Percentiles rank a stretch among this genome's conserved stretches.
Evolutionary conservation across 1,140 invertebrate species (phyloP).

Genomic region (Neodiprion fabricii): DNA sequence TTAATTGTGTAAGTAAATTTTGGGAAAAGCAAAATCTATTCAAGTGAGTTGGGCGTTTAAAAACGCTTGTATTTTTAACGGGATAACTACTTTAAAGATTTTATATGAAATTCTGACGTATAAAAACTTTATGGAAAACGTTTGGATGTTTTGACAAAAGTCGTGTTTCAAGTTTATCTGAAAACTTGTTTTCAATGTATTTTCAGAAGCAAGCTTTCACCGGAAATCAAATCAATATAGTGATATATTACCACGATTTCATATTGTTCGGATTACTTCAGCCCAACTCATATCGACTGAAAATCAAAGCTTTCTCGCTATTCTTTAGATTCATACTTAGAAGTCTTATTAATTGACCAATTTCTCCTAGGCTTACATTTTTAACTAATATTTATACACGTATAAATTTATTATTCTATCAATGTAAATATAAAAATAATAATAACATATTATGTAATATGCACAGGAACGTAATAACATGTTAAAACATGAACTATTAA

Average conservation of each 20-base stretch:
- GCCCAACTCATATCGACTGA: not conserved
- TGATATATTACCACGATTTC: not conserved
- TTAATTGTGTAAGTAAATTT: too few species aligned
- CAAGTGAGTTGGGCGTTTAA: too few species aligned
- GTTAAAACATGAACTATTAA: slow-evolving; percentile 21
- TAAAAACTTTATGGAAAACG: too few species aligned
- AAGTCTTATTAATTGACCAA: slow-evolving; percentile 40
- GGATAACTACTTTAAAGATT: too few species aligned
- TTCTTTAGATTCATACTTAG: not conserved
- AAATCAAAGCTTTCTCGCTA: not conserved
- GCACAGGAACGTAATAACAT: not conserved
- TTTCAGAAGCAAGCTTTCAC: too few species aligned
- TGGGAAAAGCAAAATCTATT: too few species aligned
- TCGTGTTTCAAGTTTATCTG: too few species aligned
- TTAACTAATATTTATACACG: slow-evolving; percentile 40
- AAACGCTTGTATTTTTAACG: too few species aligned
- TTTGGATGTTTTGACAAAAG: too few species aligned
- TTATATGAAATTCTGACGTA: too few species aligned
- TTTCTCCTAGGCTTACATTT: slow-evolving; percentile 44
- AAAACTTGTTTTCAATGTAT: too few species aligned
- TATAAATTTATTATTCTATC: slow-evolving; percentile 14
- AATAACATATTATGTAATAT: not conserved
- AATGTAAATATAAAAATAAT: not conserved
- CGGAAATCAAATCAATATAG: not conserved
- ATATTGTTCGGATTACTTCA: not conserved